phyloP scores from a whole-genome alignment of 2,888 invertebrate genomes.

The Drosophila leonis region DNA sequence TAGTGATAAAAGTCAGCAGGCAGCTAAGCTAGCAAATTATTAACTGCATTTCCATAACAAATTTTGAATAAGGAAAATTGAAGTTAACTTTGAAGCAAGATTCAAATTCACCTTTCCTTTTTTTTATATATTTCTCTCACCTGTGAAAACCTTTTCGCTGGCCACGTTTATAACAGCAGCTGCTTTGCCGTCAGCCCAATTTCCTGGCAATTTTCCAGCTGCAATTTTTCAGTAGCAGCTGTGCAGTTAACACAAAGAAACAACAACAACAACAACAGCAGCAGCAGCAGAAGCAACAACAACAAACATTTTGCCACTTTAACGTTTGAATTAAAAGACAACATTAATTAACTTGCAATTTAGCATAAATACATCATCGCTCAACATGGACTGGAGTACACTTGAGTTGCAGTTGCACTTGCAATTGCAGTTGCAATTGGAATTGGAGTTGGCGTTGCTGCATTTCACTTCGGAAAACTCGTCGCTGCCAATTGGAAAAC shows the following conservation, averaged over 20 bases:
- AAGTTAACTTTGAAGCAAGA: neutral
- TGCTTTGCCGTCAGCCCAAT: conserved; percentile 41
- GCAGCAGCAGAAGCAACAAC: conserved; percentile 12
- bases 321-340: conserved; percentile 78
- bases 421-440: conserved; percentile 11
- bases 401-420: conserved; percentile 9
- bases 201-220: conserved; percentile 62
- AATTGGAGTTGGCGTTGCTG: conserved; percentile 15
- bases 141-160: conserved; percentile 13
- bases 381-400: conserved; percentile 45
- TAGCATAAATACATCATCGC: conserved; percentile 81
- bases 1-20: neutral
- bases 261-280: neutral
- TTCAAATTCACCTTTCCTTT: conserved; percentile 12
- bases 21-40: conserved; percentile 1
- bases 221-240: conserved; percentile 54
- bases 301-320: conserved; percentile 75
- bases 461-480: conserved; percentile 70
- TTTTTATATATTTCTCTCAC: neutral
- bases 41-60: neutral
- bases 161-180: conserved; percentile 33
- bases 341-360: conserved; percentile 81
- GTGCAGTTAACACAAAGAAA: conserved; percentile 26
- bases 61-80: neutral
- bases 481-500: conserved; percentile 75